These are phyloP conservation scores for Batillaria attramentaria DNA, from an alignment of 1,140 invertebrate genomes.

Conservation along the genomic window DNA sequence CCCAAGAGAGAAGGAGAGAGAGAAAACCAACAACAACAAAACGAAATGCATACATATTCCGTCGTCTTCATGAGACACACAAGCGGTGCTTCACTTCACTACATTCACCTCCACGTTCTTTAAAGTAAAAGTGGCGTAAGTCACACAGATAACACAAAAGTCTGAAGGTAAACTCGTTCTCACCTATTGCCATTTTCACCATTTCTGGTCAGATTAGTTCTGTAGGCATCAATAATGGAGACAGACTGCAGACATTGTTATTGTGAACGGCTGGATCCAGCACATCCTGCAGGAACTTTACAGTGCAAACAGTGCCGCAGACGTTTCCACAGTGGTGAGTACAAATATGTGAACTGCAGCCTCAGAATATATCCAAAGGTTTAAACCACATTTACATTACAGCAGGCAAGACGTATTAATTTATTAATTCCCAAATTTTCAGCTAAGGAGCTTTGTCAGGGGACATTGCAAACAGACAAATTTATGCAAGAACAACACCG, in stretches of 20 bases:
- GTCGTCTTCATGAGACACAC: too few species aligned
- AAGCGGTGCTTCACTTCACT: too few species aligned
- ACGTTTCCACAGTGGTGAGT: constrained; percentile 13
- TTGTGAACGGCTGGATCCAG: neutral
- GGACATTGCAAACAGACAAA: neutral
- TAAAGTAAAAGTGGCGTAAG: too few species aligned
- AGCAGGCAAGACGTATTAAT: neutral
- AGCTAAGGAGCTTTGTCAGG: neutral
- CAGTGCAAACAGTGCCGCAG: constrained; percentile 4
- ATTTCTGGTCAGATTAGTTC: too few species aligned
- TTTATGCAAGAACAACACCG: neutral
- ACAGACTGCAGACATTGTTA: neutral
- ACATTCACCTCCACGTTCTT: too few species aligned
- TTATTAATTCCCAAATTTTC: neutral
- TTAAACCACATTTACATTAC: neutral
- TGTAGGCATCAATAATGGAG: constrained; percentile 14
- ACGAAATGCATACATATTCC: too few species aligned
- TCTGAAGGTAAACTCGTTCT: too few species aligned
- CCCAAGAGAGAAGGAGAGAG: too few species aligned
- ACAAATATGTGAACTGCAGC: neutral
- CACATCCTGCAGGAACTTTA: constrained; percentile 19
- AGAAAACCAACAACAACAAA: too few species aligned
- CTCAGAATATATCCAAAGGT: neutral
- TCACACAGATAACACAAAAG: too few species aligned
- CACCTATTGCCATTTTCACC: too few species aligned